A percentile compares a stretch with the other conserved stretches of the same genome.
These are phyloP conservation scores for Schizaphis graminum DNA, from an alignment of 2,888 invertebrate genomes.

Conservation along the genomic window DNA sequence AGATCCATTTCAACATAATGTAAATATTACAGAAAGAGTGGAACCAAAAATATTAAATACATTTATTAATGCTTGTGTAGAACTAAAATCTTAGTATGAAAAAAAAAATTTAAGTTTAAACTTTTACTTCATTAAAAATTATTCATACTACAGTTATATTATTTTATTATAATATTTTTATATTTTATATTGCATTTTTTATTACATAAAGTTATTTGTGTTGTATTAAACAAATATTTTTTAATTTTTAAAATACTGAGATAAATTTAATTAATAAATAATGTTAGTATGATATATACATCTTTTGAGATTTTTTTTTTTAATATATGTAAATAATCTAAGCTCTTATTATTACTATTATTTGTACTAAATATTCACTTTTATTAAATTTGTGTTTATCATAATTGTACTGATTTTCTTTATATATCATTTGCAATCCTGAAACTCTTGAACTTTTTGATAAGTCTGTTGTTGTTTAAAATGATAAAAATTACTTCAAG, in stretches of 20 bases:
- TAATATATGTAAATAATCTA: not conserved
- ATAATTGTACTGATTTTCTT: not conserved
- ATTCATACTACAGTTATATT: not conserved
- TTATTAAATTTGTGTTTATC: not conserved
- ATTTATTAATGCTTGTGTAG: conserved; percentile 48
- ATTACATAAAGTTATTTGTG: not conserved
- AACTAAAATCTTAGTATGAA: not conserved
- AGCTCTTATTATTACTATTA: not conserved
- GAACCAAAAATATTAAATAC: conserved; percentile 50
- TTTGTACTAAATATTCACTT: not conserved
- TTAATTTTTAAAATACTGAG: not conserved
- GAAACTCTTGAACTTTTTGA: not conserved
- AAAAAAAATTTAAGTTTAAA: not conserved
- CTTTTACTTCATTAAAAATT: not conserved
- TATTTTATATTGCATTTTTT: too few species aligned
- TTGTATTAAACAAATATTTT: not conserved
- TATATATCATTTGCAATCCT: not conserved
- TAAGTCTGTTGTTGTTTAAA: not conserved
- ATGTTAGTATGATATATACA: not conserved
- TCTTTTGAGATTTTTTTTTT: not conserved
- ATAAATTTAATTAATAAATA: not conserved
- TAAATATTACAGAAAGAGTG: conserved; percentile 57
- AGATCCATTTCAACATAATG: conserved; percentile 64
- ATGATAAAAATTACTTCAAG: not conserved
- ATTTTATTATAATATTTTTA: too few species aligned